phyloP scores from a whole-genome alignment of 35 echinoderm and acorn worm genomes.

The Amphiura filiformis region DNA sequence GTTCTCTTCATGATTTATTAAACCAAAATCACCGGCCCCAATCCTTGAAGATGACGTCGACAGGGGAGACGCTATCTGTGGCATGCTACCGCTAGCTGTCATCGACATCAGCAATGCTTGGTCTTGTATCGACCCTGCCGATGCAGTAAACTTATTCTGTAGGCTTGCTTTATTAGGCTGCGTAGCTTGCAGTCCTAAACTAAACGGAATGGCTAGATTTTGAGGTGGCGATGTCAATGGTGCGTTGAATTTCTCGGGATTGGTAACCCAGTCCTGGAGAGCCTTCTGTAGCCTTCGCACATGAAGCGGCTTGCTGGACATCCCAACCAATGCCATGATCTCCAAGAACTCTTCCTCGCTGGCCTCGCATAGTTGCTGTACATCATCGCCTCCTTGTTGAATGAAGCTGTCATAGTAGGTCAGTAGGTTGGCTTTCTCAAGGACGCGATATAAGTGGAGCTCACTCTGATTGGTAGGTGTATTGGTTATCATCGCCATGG shows the following conservation, averaged over 20 bases:
- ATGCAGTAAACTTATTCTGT: not conserved
- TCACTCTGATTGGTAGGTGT: conserved; percentile 48
- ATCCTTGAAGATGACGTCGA: conserved; percentile 3
- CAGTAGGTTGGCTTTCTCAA: conserved; percentile 88
- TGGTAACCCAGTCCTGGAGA: conserved; percentile 82
- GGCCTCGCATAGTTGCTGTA: conserved; percentile 93
- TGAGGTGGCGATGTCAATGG: conserved; percentile 19
- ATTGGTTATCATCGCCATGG: not conserved
- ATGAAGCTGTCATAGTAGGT: conserved; percentile 90
- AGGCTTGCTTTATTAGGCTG: not conserved
- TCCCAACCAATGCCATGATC: conserved; percentile 95
- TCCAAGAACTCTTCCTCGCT: conserved; percentile 94
- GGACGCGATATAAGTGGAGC: conserved; percentile 67
- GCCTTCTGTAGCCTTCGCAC: conserved; percentile 87
- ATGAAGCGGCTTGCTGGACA: conserved; percentile 93
- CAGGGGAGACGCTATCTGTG: not conserved
- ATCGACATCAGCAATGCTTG: not conserved
- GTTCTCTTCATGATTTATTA: conserved; percentile 21
- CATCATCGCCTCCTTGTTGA: conserved; percentile 91
- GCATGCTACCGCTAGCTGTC: not conserved
- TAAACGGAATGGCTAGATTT: not conserved
- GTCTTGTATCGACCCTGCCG: not conserved
- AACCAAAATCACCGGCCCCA: not conserved
- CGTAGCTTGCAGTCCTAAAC: not conserved
- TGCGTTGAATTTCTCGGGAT: conserved; percentile 33